A percentile compares a stretch with the other conserved stretches of the same genome.
Evolutionary conservation across 92 coral and sea anemone species (phyloP).

Genomic region (Chrysogorgia sp.): DNA sequence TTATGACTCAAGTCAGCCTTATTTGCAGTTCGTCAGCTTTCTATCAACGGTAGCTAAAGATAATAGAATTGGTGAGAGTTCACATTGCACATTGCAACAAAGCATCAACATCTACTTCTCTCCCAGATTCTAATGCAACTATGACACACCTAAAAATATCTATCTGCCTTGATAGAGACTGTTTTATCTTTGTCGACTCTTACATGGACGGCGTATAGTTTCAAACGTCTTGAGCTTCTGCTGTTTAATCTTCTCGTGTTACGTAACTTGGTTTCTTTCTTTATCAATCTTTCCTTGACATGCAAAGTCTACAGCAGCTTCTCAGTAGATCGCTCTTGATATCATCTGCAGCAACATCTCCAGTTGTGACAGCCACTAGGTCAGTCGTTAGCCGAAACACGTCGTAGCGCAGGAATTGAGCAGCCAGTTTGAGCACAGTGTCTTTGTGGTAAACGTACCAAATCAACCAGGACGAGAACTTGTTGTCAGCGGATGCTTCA

Average conservation of each 20-base stretch:
- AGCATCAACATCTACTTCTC: conserved; percentile 59
- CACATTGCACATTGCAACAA: conserved; percentile 51
- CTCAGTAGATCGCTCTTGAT: conserved; percentile 1
- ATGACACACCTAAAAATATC: conserved; percentile 68
- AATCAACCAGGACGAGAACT: conserved; percentile 59
- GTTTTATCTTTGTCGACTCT: conserved; percentile 55
- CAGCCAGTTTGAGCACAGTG: too few relatives aligned
- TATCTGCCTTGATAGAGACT: conserved; percentile 50
- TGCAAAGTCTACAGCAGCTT: too few relatives aligned
- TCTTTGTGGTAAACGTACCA: too few relatives aligned
- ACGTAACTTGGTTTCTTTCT: too few relatives aligned
- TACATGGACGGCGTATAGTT: conserved; percentile 62
- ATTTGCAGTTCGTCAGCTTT: conserved; percentile 47
- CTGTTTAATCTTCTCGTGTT: conserved; percentile 58
- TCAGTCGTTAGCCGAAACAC: not conserved
- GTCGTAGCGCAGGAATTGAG: not conserved
- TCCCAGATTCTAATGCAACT: conserved; percentile 68
- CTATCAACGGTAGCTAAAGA: conserved; percentile 55
- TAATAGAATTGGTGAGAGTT: conserved; percentile 58
- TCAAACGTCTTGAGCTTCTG: conserved; percentile 68
- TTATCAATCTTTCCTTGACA: too few relatives aligned
- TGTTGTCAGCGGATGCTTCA: conserved; percentile 61
- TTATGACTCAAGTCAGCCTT: conserved; percentile 63
- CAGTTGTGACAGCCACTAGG: conserved; percentile 10
- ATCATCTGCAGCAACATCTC: not conserved